Conservation (phyloP, 1,140 invertebrate genomes). For the Drosophila serrata region DNA sequence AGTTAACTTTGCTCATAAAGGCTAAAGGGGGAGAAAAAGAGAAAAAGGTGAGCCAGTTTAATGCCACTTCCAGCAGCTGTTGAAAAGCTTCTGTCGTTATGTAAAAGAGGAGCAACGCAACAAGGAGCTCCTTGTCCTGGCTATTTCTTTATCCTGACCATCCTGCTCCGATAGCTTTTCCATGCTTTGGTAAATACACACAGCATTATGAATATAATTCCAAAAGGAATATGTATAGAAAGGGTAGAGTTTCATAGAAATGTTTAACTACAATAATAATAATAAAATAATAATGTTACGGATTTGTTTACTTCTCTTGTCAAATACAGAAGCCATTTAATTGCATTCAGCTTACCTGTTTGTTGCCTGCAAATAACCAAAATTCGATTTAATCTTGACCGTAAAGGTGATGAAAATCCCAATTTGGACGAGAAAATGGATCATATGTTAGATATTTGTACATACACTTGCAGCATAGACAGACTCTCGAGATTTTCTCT, state of each 20-base stretch:
- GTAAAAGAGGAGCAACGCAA: background rate
- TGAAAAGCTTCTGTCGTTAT: background rate
- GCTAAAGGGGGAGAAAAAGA: too few species aligned
- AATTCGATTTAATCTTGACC: too few species aligned
- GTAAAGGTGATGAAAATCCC: too few species aligned
- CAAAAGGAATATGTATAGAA: background rate
- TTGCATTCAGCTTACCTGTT: background rate
- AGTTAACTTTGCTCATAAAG: background rate
- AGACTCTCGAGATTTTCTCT: background rate
- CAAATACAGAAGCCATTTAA: background rate
- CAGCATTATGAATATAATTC: background rate
- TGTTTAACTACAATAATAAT: too few species aligned
- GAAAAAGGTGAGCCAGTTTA: background rate
- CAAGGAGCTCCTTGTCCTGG: background rate
- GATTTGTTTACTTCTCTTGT: background rate
- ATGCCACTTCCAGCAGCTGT: background rate
- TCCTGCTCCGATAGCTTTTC: background rate
- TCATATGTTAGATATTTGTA: fast-evolving
- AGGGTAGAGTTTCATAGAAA: too few species aligned
- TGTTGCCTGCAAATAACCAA: background rate
- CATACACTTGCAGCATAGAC: background rate
- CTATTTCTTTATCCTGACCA: background rate
- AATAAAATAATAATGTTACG: too few species aligned
- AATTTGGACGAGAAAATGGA: background rate
- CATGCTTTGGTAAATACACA: background rate